These are phyloP conservation scores for Okamejei kenojei DNA, from an alignment of 2,797 vertebrate genomes.

Conservation along the genomic window DNA sequence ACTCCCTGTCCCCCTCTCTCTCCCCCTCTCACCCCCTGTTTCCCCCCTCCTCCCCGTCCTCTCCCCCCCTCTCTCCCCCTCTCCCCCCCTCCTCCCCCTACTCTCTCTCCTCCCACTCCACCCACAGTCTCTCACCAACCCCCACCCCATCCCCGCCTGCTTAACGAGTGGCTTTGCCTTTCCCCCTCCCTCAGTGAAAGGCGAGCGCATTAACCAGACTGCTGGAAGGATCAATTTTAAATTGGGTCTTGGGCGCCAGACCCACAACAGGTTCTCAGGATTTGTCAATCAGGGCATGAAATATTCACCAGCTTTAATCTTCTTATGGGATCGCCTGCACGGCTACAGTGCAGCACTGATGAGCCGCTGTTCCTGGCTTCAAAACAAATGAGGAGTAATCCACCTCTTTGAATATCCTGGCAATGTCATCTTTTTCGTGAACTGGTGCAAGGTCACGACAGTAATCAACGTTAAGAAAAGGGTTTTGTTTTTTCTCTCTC, in stretches of 20 bases:
- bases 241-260: conserved; percentile 57
- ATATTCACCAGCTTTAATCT: conserved; percentile 66
- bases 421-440: neutral
- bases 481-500: neutral
- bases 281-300: conserved; percentile 67
- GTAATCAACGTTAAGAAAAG: neutral
- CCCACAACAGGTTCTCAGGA: conserved; percentile 59
- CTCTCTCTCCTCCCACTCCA: no score
- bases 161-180: conserved; percentile 16
- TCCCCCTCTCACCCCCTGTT: no score
- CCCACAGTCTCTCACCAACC: no score
- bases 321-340: conserved; percentile 51
- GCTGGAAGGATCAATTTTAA: conserved; percentile 33
- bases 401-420: neutral
- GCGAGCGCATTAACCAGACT: conserved; percentile 31
- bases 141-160: neutral
- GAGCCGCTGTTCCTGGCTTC: conserved; percentile 19
- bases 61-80: no score
- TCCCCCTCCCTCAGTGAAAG: conserved; percentile 35
- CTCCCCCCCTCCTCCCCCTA: no score
- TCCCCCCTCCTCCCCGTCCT: no score
- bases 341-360: neutral
- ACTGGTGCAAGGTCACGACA: neutral
- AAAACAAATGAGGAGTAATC: conserved; percentile 28
- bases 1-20: no score